Base-by-base conservation (phyloP, 2,888 invertebrate genomes). In the Baccha elongata region DNA sequence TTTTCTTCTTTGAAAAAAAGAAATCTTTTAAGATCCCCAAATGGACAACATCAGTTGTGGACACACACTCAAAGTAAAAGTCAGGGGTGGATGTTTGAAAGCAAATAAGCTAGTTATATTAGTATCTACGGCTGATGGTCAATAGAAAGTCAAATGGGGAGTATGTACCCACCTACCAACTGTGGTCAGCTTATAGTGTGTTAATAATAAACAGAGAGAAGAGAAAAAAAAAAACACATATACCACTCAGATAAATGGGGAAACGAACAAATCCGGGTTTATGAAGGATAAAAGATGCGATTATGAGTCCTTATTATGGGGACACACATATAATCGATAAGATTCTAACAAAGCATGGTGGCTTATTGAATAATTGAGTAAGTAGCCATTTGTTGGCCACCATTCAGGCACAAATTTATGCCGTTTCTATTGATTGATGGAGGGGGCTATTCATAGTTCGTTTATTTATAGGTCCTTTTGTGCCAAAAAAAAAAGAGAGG, bases 291-390 rank as follows among this genome's bases (percentile, higher is more conserved):
- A 83, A 78, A 58, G 81, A 76, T 76, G 72, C 44, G 76, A 76
- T 83, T 83, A 83, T 83, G 83, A 83, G 44, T 73, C 76, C 68
- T 78, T 83, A 73, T 83, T 83, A 83, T 72, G 83, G 69, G 65
- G 68, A 64, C 81, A 17, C 17, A 7, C 10, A 48, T 3, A 19
- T 48, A 76, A 83, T 83, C 72, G 76, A 76, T 78, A 78, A 80
- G 73, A 67, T 11, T n/a, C 26, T 13, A n/a, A 50, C 74, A 69
- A 58, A 64, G 72, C 48, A 71, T 62, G 62, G n/a, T 64, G 76
- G 73, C 62, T 83, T 78, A 83, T 76, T 73, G 76, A 83, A 83
- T 83, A 76, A 83, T 83, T 83, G 81, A 76, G n/a, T 83, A 76
- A 83, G 76, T 83, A 83, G 83, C 73, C 76, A 68, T 67, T 76